Conservation (phyloP, 2,113 vertebrate genomes). For the Ceyx cyanopectus region DNA sequence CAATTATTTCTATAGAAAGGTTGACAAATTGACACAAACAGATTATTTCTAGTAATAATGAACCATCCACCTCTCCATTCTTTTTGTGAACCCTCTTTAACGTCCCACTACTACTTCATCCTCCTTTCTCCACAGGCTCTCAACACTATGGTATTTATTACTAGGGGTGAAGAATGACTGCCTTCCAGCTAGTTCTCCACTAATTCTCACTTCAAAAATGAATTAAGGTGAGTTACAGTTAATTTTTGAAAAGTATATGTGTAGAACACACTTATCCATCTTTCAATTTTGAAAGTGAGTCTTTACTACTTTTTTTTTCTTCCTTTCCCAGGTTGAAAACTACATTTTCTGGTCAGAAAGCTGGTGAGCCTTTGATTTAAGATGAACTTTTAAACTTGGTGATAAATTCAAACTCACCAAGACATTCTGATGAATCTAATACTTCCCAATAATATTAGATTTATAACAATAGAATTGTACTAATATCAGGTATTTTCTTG, state of each 20-base stretch:
- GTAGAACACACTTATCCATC: not conserved
- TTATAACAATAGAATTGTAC: not conserved
- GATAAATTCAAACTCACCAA: not conserved
- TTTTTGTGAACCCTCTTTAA: not conserved
- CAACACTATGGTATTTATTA: not conserved
- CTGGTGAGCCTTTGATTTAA: conserved; percentile 13
- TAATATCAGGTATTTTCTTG: not conserved
- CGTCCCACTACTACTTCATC: not conserved
- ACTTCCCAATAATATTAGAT: not conserved
- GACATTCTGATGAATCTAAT: not conserved
- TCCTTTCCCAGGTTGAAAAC: not conserved
- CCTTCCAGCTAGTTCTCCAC: not conserved
- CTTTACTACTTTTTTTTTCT: not conserved
- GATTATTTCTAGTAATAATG: not conserved
- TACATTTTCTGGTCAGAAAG: not conserved
- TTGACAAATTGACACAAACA: not conserved
- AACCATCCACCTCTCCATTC: not conserved
- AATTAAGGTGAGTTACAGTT: conserved; percentile 21
- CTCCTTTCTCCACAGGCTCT: conserved; percentile 39
- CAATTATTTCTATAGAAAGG: not conserved
- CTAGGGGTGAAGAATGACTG: not conserved
- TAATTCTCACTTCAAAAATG: not conserved
- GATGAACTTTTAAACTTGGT: not conserved
- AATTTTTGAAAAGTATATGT: not conserved
- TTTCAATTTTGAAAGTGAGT: not conserved